Percentiles rank a stretch among this genome's conserved stretches.
Conservation (phyloP, 2,113 vertebrate species). For the Macrotis lagotis region DNA sequence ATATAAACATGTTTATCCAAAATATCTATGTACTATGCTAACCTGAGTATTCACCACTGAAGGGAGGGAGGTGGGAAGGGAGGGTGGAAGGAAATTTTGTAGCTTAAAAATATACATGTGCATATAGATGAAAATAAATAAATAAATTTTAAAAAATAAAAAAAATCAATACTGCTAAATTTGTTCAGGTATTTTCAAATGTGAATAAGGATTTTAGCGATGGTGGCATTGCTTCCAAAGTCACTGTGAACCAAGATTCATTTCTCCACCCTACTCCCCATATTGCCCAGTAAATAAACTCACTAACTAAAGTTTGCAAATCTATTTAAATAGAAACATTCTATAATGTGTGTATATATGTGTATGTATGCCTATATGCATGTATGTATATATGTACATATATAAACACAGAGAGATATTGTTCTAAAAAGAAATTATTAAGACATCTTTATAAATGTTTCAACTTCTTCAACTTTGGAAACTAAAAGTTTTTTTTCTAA, state of each 20-base stretch:
- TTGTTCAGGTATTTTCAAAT: not conserved
- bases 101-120: too few species aligned
- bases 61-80: too few species aligned
- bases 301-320: not conserved
- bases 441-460: not conserved
- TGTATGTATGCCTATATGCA: not conserved
- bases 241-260: not conserved
- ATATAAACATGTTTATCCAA: too few species aligned
- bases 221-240: not conserved
- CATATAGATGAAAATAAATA: too few species aligned
- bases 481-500: not conserved
- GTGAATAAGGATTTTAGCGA: not conserved
- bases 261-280: not conserved
- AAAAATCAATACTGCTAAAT: accelerated
- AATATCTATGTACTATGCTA: too few species aligned
- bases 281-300: not conserved
- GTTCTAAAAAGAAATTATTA: not conserved
- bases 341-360: not conserved
- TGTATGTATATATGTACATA: not conserved
- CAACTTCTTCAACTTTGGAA: not conserved
- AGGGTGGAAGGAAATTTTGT: too few species aligned
- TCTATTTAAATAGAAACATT: not conserved
- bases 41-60: too few species aligned
- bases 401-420: not conserved
- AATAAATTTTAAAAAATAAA: too few species aligned